Evolutionary conservation across 2,797 vertebrate genomes (phyloP), one percentile per base, ranked within the genome.

Genomic region (Ammospiza maritima): DNA sequence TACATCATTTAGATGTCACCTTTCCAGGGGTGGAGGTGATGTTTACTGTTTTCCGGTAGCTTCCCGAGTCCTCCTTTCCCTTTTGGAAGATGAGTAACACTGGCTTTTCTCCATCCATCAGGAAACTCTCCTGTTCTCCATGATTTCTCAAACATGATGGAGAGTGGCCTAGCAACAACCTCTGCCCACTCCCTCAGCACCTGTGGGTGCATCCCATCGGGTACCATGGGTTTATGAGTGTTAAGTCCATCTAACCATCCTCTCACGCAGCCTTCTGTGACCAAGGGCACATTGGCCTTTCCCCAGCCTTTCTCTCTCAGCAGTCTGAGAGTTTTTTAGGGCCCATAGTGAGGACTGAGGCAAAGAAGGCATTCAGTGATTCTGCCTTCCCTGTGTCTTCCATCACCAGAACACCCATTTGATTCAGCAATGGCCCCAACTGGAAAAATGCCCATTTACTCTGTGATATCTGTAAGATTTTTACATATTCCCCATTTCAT

Each of bases 11-110:
- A 38, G 36, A 38, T 38, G 5, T 38, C 36, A 11, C 13, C 19
- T 29, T 65, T 51, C 44, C 38, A 45, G 45, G 16, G 16, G 16
- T 3, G 6, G 8, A 57, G 4, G 7, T 29, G 29, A 11, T 27
- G 13, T 23, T 65, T 22, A 23, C 21, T 26, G 6, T 42, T 62
- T 72, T n/a, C 16, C 1, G 0, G 9, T 15, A 22, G 25, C 44
- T 65, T 25, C 16, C 7, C 0, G 0, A 11, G 27, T n/a, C 6
- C 7, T 65, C 9, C 22, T 62, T 62, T 40, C 30, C 25, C 5
- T 18, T 45, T 72, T 45, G 51, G 23, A 79, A 45, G 45, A 38
- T 21, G 7, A 51, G 6, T 20, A 65, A 14, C 15, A 9, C 13
- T n/a, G 13, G 7, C 10, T 44, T 64, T 79, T 72, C 27, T 44